phyloP scores from a whole-genome alignment of 2,888 invertebrate species.

The Latrodectus elegans region DNA sequence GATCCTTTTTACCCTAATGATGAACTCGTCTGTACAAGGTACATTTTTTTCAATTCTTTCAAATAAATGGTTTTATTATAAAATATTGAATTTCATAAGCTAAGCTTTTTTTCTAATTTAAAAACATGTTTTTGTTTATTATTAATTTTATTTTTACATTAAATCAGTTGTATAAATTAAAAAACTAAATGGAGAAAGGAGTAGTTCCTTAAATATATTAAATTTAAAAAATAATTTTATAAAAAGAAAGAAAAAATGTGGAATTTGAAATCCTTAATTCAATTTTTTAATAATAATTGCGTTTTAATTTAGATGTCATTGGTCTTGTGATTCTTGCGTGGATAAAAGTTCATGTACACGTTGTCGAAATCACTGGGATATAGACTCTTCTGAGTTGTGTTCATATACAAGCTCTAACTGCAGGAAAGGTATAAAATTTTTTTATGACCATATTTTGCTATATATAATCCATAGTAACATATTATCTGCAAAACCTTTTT shows the following conservation, averaged over 20 bases:
- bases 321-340: slow-evolving; percentile 54
- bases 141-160: too few species aligned
- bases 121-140: too few species aligned
- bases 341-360: slow-evolving; percentile 14
- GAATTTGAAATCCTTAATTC: neutral
- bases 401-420: slow-evolving; percentile 16
- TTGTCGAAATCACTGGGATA: slow-evolving; percentile 26
- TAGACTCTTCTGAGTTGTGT: slow-evolving; percentile 12
- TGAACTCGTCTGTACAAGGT: slow-evolving; percentile 80
- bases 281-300: neutral
- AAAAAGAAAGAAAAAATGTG: too few species aligned
- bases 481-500: neutral
- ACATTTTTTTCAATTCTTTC: slow-evolving; percentile 23
- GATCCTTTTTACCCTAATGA: slow-evolving; percentile 85
- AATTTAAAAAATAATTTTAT: too few species aligned
- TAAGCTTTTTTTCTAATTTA: too few species aligned
- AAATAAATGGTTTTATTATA: neutral
- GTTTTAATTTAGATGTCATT: slow-evolving; percentile 52
- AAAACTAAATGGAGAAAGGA: too few species aligned
- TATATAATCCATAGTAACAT: neutral
- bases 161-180: too few species aligned
- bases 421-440: slow-evolving; percentile 14
- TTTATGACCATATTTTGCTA: neutral
- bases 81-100: neutral
- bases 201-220: too few species aligned